Conservation (phyloP, 1,140 invertebrate genomes). For the Zaprionus ghesquierei region DNA sequence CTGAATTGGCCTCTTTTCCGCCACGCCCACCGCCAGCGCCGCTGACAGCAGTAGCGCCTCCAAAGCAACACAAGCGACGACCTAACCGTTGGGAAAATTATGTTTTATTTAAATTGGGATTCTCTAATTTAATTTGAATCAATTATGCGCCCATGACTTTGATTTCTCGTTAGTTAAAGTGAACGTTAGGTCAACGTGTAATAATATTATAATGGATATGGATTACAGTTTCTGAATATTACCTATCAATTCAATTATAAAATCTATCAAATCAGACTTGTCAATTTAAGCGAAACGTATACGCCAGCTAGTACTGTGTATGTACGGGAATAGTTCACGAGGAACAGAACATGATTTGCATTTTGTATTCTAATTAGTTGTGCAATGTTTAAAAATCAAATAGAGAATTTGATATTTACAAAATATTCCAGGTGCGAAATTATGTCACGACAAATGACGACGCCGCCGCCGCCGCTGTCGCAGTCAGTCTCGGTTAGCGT, state of each 20-base stretch:
- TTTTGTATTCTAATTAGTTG: constrained; percentile 16
- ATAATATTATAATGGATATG: no score
- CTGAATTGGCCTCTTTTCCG: constrained; percentile 42
- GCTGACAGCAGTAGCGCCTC: constrained; percentile 37
- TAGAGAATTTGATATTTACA: constrained; percentile 5
- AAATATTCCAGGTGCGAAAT: constrained; percentile 58
- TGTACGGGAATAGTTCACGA: background rate
- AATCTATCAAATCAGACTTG: no score
- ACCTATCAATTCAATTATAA: background rate
- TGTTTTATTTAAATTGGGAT: constrained; percentile 5
- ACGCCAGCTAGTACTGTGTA: background rate
- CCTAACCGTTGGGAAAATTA: constrained; percentile 40
- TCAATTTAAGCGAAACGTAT: no score
- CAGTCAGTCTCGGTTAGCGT: background rate
- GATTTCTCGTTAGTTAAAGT: background rate
- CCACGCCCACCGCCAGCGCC: constrained; percentile 52
- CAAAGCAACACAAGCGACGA: constrained; percentile 77
- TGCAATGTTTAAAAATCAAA: constrained; percentile 12
- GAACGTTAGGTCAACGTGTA: no score
- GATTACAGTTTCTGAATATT: no score
- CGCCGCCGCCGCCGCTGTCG: background rate
- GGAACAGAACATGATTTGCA: background rate
- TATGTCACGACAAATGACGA: constrained; percentile 53
- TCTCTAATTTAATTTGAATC: background rate
- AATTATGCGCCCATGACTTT: background rate